phyloP scores from a whole-genome alignment of 1,140 invertebrate genomes.

The Drosophila albomicans region DNA sequence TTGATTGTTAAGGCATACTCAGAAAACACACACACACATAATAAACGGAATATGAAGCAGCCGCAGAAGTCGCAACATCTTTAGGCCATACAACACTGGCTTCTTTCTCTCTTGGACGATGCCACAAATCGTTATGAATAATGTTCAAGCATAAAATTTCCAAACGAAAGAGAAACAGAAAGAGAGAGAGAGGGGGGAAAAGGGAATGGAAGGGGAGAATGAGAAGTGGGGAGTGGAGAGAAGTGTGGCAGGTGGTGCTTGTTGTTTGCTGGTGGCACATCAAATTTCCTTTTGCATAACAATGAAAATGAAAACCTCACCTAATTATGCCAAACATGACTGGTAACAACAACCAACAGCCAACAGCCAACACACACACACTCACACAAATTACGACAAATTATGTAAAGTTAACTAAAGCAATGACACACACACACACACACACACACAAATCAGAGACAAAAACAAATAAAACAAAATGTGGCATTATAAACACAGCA shows the following conservation, averaged over 20 bases:
- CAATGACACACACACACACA: conserved; percentile 37
- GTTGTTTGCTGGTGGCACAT: conserved; percentile 33
- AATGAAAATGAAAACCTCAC: conserved; percentile 51
- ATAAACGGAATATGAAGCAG: conserved; percentile 15
- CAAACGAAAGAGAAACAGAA: background rate
- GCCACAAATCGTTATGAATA: conserved; percentile 67
- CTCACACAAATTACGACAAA: conserved; percentile 42
- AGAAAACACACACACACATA: background rate
- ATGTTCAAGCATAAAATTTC: conserved; percentile 52
- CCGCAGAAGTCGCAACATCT: conserved; percentile 25
- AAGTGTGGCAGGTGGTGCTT: conserved; percentile 11
- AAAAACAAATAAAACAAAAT: conserved; percentile 27
- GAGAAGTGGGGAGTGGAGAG: background rate
- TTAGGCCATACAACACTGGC: conserved; percentile 18
- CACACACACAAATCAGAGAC: conserved; percentile 7
- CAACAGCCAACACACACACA: background rate
- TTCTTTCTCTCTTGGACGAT: conserved; percentile 27
- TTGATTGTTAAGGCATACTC: conserved; percentile 6
- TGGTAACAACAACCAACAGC: conserved; percentile 32
- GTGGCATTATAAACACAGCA: conserved; percentile 15
- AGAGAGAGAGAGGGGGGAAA: background rate
- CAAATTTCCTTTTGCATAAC: conserved; percentile 52
- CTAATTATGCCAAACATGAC: conserved; percentile 63
- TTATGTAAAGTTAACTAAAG: conserved; percentile 61
- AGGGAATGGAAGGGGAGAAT: background rate